Percentiles rank a stretch among this genome's conserved stretches.
These are phyloP conservation scores for Sipha flava DNA, from an alignment of 1,140 invertebrate genomes.

Conservation along the genomic window DNA sequence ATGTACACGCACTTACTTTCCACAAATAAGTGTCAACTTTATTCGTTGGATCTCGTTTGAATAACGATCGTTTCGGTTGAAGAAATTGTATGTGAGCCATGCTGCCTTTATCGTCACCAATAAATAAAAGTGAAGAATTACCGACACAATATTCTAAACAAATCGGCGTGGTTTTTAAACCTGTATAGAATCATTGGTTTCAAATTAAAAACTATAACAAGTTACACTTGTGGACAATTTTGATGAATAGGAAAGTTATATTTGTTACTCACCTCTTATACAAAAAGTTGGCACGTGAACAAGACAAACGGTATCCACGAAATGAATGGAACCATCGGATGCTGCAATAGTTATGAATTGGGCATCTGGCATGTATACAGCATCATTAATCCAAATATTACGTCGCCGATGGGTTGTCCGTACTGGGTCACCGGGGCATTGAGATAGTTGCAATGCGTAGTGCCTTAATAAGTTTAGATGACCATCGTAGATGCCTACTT, in stretches of 20 bases:
- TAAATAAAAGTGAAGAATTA: conserved; percentile 43
- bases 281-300: conserved; percentile 48
- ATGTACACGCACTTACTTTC: conserved; percentile 44
- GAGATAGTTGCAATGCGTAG: conserved; percentile 44
- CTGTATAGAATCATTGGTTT: neutral
- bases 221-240: too few species aligned
- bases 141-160: conserved; percentile 35
- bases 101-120: conserved; percentile 48
- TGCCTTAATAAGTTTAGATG: conserved; percentile 45
- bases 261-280: conserved; percentile 46
- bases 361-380: conserved; percentile 48
- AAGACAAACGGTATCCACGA: conserved; percentile 48
- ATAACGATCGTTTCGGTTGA: conserved; percentile 45
- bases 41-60: conserved; percentile 46
- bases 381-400: conserved; percentile 50
- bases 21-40: conserved; percentile 49
- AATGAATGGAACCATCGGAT: conserved; percentile 48
- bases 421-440: neutral
- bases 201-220: neutral
- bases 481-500: conserved; percentile 49
- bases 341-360: conserved; percentile 46
- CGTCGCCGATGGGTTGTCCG: neutral
- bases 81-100: conserved; percentile 45
- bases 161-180: conserved; percentile 34
- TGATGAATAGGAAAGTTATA: too few species aligned